Evolutionary conservation across 2,113 vertebrate genomes (phyloP).

Genomic region (Prunella fulvescens): DNA sequence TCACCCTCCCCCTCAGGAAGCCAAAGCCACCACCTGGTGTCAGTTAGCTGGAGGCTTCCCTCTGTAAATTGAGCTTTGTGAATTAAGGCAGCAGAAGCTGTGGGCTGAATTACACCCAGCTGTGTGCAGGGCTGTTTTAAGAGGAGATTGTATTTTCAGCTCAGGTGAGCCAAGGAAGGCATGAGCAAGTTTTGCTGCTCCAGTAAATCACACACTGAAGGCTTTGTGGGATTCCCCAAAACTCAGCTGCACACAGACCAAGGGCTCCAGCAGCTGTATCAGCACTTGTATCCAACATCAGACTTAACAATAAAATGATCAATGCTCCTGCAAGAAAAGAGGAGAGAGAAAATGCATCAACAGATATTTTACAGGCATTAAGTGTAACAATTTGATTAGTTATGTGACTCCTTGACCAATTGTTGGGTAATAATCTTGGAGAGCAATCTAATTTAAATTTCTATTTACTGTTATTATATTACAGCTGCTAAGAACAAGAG

Average conservation of each 20-base stretch:
- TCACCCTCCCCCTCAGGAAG: neutral
- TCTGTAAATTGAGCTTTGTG: neutral
- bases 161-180: neutral
- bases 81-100: neutral
- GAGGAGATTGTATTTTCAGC: neutral
- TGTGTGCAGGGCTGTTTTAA: neutral
- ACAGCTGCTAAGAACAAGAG: neutral
- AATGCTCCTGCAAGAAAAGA: neutral
- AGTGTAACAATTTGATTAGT: neutral
- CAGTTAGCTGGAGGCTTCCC: neutral
- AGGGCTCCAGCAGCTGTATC: accelerated
- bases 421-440: neutral
- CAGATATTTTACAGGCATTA: neutral
- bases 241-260: neutral
- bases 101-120: constrained; percentile 1
- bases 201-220: neutral
- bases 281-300: neutral
- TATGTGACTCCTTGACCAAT: neutral
- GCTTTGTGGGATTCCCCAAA: neutral
- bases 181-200: neutral
- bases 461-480: neutral
- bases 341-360: neutral
- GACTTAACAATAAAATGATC: neutral
- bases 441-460: neutral
- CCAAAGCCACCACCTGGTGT: neutral